Percentiles rank a stretch among this genome's conserved stretches.
phyloP scores from a whole-genome alignment of 2,888 invertebrate species.

The Osedax frankpressi region DNA sequence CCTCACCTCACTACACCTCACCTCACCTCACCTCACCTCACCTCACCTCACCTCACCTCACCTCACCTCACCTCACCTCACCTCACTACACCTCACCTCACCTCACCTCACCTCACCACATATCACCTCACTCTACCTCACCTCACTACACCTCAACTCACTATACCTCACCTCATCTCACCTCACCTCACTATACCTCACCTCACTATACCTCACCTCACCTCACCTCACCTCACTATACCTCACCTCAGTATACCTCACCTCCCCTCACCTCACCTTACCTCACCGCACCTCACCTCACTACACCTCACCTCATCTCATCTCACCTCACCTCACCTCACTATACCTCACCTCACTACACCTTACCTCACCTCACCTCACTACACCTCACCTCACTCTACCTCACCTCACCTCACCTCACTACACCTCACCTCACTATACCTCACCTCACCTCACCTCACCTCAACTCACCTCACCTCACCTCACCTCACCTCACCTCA shows the following conservation, averaged over 20 bases:
- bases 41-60: not conserved
- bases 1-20: not conserved
- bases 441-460: conserved; percentile 2
- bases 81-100: conserved; percentile 1
- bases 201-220: too few relatives aligned
- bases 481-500: conserved; percentile 2
- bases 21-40: not conserved
- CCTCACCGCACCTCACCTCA: not conserved
- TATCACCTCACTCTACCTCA: too few relatives aligned
- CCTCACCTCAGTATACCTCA: not conserved
- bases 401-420: not conserved
- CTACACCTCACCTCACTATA: not conserved
- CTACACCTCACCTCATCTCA: conserved; percentile 13
- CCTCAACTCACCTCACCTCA: not conserved
- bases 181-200: not conserved
- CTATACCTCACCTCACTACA: not conserved
- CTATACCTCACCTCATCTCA: not conserved
- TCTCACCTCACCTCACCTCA: conserved; percentile 7
- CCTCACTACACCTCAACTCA: too few relatives aligned
- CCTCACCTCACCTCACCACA: too few relatives aligned
- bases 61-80: not conserved
- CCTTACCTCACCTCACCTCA: not conserved
- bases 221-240: not conserved
- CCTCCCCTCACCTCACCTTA: too few relatives aligned
- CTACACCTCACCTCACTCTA: not conserved